phyloP scores from a whole-genome alignment of 2,888 invertebrate species.

The Pyrrhia umbra region DNA sequence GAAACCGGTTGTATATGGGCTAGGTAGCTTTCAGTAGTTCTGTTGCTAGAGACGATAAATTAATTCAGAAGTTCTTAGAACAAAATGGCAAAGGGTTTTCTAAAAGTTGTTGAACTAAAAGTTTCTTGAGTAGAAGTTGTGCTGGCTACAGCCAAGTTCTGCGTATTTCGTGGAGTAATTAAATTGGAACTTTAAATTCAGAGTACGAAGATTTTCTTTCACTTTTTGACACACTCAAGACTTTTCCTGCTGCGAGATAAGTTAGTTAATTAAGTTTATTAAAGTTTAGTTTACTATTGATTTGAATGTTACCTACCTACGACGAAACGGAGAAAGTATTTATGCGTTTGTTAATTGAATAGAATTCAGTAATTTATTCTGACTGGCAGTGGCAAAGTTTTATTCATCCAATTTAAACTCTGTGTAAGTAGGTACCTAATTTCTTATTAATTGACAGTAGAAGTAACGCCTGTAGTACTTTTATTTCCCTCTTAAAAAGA shows the following conservation, averaged over 20 bases:
- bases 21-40: no score
- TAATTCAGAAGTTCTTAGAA: conserved; percentile 12
- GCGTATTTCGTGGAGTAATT: conserved; percentile 1
- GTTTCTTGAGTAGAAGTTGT: conserved; percentile 4
- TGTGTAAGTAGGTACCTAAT: no score
- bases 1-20: no score
- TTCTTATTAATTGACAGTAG: no score
- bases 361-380: no score
- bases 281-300: no score
- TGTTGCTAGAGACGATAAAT: neutral
- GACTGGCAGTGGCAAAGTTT: no score
- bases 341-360: no score
- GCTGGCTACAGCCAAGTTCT: neutral
- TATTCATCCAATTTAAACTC: no score
- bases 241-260: neutral
- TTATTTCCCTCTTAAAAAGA: conserved; percentile 10
- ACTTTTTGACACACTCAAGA: neutral
- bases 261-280: neutral
- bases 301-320: no score
- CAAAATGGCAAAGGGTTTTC: conserved; percentile 12
- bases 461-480: neutral
- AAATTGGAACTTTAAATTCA: conserved; percentile 2
- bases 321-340: no score
- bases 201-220: neutral
- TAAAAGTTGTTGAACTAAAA: conserved; percentile 13